These are phyloP conservation scores for Neosilurus mollespiculum DNA, from an alignment of 2,797 vertebrate genomes.

Conservation along the genomic window DNA sequence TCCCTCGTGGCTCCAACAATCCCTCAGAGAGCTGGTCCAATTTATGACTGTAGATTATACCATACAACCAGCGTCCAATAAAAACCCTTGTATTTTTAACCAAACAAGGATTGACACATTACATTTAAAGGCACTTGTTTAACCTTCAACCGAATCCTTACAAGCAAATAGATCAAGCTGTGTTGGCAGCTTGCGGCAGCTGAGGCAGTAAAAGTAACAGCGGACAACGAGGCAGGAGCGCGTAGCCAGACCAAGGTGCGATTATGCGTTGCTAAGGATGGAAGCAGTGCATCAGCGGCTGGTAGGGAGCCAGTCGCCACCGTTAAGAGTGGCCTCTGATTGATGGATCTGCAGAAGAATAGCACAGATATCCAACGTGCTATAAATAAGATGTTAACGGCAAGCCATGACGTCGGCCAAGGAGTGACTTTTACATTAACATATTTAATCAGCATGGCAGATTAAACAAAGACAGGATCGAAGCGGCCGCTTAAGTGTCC, in stretches of 20 bases:
- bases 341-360: conserved; percentile 60
- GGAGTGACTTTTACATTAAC: conserved; percentile 67
- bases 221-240: conserved; percentile 49
- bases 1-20: not conserved
- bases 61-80: conserved; percentile 38
- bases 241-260: conserved; percentile 41
- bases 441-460: conserved; percentile 75
- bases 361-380: conserved; percentile 59
- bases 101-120: conserved; percentile 8
- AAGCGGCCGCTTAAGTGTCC: conserved; percentile 58
- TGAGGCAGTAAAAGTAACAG: conserved; percentile 50
- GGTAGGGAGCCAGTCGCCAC: conserved; percentile 67
- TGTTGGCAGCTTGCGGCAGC: conserved; percentile 40
- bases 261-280: conserved; percentile 59
- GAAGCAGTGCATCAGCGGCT: conserved; percentile 64
- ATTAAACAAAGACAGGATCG: conserved; percentile 64
- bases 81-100: conserved; percentile 24
- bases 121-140: conserved; percentile 38
- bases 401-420: conserved; percentile 44
- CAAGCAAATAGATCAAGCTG: conserved; percentile 45
- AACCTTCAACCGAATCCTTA: conserved; percentile 29
- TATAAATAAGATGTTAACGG: conserved; percentile 72
- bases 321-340: conserved; percentile 60
- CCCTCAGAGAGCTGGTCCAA: not conserved
- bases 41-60: conserved; percentile 33